Conservation (phyloP, 1,140 invertebrate species). For the Epicauta chinensis region DNA sequence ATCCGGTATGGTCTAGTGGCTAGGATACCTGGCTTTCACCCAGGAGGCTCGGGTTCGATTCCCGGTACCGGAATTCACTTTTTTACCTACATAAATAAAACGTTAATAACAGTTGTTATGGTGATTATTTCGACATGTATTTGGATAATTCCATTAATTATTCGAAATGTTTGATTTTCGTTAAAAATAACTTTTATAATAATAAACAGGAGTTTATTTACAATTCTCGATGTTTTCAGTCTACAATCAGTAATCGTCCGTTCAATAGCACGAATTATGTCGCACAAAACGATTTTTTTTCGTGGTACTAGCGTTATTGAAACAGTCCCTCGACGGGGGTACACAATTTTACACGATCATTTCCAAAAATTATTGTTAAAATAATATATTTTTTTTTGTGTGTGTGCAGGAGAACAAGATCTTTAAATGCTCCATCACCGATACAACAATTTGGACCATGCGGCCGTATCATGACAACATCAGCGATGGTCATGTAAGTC, state of each 20-base stretch:
- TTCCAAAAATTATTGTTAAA: neutral
- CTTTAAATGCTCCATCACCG: slow-evolving; percentile 87
- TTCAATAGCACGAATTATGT: too few species aligned
- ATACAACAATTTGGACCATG: slow-evolving; percentile 94
- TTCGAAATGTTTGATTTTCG: neutral
- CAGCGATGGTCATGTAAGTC: slow-evolving; percentile 92
- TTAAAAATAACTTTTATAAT: too few species aligned
- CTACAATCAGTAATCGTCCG: too few species aligned
- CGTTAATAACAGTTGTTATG: neutral
- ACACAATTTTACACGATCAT: too few species aligned
- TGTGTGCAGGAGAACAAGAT: slow-evolving; percentile 87
- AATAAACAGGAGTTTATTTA: neutral
- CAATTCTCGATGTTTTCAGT: too few species aligned
- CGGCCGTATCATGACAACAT: slow-evolving; percentile 93
- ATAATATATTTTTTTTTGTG: slow-evolving; percentile 24
- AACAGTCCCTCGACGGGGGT: too few species aligned
- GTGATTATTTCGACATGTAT: neutral
- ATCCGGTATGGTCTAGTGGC: slow-evolving; percentile 37
- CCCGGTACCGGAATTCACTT: slow-evolving; percentile 33
- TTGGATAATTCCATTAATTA: neutral
- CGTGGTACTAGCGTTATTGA: too few species aligned
- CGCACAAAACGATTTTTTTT: too few species aligned
- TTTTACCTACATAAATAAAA: too few species aligned
- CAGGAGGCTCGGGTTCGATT: slow-evolving; percentile 38
- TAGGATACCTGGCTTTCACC: slow-evolving; percentile 38